Percentiles rank a stretch among this genome's conserved stretches.
These are phyloP conservation scores for Nycticryphes semicollaris DNA, from an alignment of 2,113 vertebrate species.

Conservation along the genomic window DNA sequence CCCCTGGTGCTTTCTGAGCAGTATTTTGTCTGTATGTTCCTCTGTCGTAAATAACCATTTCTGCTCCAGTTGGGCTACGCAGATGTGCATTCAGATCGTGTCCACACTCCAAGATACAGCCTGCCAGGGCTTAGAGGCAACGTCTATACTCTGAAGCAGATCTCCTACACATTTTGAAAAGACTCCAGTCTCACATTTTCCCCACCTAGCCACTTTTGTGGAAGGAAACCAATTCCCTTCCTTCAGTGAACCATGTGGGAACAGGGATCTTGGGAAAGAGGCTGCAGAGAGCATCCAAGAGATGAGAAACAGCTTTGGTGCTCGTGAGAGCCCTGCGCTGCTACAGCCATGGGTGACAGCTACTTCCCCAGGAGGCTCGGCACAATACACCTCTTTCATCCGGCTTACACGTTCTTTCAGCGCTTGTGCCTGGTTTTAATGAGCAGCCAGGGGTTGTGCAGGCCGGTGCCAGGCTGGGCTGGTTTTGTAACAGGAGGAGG, in stretches of 20 bases:
- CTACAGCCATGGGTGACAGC: neutral
- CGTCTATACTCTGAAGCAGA: neutral
- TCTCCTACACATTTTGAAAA: neutral
- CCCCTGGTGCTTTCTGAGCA: neutral
- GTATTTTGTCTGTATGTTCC: neutral
- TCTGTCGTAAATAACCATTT: neutral
- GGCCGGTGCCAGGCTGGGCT: slow-evolving; percentile 17
- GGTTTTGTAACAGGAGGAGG: neutral
- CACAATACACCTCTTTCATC: neutral
- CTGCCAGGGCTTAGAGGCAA: neutral
- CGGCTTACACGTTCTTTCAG: neutral
- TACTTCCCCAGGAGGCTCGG: neutral
- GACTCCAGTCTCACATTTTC: neutral
- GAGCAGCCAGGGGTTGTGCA: neutral
- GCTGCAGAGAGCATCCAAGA: neutral
- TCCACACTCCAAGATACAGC: neutral
- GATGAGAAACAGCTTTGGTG: neutral
- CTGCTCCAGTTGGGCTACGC: neutral
- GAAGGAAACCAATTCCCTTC: neutral
- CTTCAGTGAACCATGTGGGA: neutral
- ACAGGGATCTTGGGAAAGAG: neutral
- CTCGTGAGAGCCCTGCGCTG: neutral
- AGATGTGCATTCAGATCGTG: neutral
- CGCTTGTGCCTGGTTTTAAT: neutral
- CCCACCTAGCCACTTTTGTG: neutral